Conservation (phyloP, 2,113 vertebrate species). For the Stercorarius parasiticus region DNA sequence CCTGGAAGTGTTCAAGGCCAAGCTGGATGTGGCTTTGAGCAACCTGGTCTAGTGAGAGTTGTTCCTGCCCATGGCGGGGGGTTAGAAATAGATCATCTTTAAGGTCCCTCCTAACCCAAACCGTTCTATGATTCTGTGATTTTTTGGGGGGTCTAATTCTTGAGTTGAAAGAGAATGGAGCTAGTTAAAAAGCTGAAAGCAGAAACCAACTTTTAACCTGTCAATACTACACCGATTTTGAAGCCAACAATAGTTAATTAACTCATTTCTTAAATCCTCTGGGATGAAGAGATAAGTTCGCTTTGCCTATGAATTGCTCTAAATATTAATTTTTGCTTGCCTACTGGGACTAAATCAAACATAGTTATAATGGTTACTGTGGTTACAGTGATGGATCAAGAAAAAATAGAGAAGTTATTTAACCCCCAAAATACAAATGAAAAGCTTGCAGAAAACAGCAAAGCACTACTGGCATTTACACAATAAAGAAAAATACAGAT, state of each 20-base stretch:
- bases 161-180: not conserved
- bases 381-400: slow-evolving; percentile 57
- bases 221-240: not conserved
- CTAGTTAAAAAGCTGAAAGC: not conserved
- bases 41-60: no score
- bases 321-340: slow-evolving; percentile 61
- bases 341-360: slow-evolving; percentile 61
- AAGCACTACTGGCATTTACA: not conserved
- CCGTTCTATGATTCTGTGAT: no score
- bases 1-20: no score
- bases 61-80: no score
- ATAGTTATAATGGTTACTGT: slow-evolving; percentile 72
- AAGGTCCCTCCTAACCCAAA: no score
- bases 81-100: no score
- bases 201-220: slow-evolving; percentile 14
- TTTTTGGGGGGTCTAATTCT: not conserved
- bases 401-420: slow-evolving; percentile 17
- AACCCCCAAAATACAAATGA: slow-evolving; percentile 34
- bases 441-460: not conserved
- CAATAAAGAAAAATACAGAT: not conserved
- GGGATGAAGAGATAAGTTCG: slow-evolving; percentile 19
- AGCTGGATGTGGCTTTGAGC: no score
- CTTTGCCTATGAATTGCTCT: slow-evolving; percentile 37
- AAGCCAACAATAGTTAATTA: slow-evolving; percentile 52
- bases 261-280: slow-evolving; percentile 12